Evolutionary conservation across 2,113 vertebrate genomes (phyloP).

Genomic region (Platanista minor): DNA sequence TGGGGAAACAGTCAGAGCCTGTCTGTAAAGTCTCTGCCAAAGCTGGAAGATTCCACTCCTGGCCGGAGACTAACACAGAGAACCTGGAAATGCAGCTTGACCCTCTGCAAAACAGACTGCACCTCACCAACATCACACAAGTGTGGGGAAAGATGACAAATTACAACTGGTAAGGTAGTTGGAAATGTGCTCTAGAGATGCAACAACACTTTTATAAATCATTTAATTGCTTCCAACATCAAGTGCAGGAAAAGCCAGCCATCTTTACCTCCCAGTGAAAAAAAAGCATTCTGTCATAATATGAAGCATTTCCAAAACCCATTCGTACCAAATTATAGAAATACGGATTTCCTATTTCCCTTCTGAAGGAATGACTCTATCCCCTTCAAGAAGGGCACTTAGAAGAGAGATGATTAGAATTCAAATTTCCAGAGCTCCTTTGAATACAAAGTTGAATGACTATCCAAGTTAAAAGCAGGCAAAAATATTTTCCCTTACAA

Average conservation of each 20-base stretch:
- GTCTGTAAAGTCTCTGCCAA: background rate
- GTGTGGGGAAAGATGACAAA: background rate
- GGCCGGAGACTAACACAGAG: background rate
- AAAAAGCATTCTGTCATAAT: background rate
- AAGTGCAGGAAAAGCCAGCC: background rate
- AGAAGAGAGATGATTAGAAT: background rate
- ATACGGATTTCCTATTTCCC: slow-evolving; percentile 3
- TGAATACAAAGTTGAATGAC: background rate
- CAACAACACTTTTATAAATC: background rate
- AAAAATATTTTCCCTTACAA: slow-evolving; percentile 24
- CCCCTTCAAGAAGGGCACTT: background rate
- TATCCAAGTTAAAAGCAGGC: background rate
- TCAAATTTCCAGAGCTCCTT: background rate
- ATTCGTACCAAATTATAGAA: background rate
- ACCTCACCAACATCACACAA: no score
- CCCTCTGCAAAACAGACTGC: background rate
- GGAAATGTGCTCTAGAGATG: background rate
- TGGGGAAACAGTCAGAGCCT: background rate
- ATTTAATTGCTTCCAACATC: background rate
- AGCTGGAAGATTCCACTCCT: background rate
- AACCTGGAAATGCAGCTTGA: background rate
- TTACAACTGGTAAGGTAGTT: background rate
- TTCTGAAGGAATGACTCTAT: background rate
- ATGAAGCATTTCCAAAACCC: background rate
- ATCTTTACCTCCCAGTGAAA: background rate